Evolutionary conservation across 2,113 vertebrate species (phyloP).

Genomic region (Calidris pygmaea): DNA sequence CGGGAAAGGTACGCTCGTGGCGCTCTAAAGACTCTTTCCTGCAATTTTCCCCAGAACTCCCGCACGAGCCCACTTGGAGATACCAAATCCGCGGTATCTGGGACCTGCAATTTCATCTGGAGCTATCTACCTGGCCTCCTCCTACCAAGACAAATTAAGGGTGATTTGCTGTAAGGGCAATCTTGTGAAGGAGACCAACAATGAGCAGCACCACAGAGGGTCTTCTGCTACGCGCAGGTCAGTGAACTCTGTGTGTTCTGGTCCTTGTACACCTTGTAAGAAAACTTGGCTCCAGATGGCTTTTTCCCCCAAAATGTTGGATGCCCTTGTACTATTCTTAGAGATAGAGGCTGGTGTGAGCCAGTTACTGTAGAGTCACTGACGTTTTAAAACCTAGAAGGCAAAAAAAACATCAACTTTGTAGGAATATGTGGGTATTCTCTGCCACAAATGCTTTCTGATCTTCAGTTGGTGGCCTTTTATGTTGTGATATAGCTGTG

Average conservation of each 20-base stretch:
- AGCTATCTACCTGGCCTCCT: constrained; percentile 96
- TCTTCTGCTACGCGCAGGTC: constrained; percentile 82
- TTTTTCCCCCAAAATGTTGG: background rate
- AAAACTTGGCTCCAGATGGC: background rate
- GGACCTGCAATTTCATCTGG: constrained; percentile 96
- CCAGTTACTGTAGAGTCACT: background rate
- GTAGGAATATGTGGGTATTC: background rate
- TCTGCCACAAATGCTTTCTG: background rate
- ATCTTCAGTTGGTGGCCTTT: background rate
- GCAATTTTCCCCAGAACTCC: constrained; percentile 77
- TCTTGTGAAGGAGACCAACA: constrained; percentile 88
- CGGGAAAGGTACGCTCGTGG: background rate
- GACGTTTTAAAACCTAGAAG: background rate
- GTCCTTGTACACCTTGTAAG: background rate
- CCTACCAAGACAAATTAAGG: constrained; percentile 96
- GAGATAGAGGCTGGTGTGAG: background rate
- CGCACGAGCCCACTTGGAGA: constrained; percentile 91
- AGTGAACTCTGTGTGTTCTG: accelerated
- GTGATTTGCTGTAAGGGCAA: constrained; percentile 99
- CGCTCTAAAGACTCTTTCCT: background rate
- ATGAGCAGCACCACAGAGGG: constrained; percentile 88
- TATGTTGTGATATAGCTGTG: background rate
- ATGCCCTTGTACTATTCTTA: background rate
- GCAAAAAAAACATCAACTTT: background rate
- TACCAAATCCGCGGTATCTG: constrained; percentile 93